Conservation (phyloP, 1,140 invertebrate species). For the Drosophila santomea region DNA sequence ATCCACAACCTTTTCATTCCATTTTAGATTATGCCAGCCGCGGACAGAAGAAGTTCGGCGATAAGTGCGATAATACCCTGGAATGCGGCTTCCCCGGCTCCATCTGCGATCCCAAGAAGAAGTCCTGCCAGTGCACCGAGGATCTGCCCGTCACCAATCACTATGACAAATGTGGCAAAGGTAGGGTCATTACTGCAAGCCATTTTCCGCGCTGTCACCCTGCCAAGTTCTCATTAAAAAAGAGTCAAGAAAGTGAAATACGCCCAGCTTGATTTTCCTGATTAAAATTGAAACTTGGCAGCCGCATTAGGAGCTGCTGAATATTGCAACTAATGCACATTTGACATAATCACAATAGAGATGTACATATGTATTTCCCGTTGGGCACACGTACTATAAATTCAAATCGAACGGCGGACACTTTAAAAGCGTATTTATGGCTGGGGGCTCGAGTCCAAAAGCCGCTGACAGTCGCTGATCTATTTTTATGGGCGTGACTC, state of each 20-base stretch:
- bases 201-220: constrained; percentile 52
- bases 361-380: constrained; percentile 4
- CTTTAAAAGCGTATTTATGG: constrained; percentile 47
- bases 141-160: constrained; percentile 91
- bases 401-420: constrained; percentile 60
- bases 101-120: constrained; percentile 88
- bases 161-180: constrained; percentile 92
- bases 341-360: constrained; percentile 70
- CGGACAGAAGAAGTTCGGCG: constrained; percentile 89
- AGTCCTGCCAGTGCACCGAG: constrained; percentile 89
- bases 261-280: constrained; percentile 40
- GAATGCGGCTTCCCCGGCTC: constrained; percentile 91
- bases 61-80: constrained; percentile 88
- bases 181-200: constrained; percentile 85
- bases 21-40: constrained; percentile 85
- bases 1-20: constrained; percentile 18
- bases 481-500: constrained; percentile 34
- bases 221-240: constrained; percentile 79
- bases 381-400: constrained; percentile 40
- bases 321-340: constrained; percentile 42
- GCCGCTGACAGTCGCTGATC: constrained; percentile 16
- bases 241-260: constrained; percentile 42
- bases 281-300: constrained; percentile 68
- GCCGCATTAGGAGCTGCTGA: background rate
- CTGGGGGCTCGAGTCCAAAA: background rate